phyloP scores from a whole-genome alignment of 2,888 invertebrate genomes.

The Drosophila pegasa region DNA sequence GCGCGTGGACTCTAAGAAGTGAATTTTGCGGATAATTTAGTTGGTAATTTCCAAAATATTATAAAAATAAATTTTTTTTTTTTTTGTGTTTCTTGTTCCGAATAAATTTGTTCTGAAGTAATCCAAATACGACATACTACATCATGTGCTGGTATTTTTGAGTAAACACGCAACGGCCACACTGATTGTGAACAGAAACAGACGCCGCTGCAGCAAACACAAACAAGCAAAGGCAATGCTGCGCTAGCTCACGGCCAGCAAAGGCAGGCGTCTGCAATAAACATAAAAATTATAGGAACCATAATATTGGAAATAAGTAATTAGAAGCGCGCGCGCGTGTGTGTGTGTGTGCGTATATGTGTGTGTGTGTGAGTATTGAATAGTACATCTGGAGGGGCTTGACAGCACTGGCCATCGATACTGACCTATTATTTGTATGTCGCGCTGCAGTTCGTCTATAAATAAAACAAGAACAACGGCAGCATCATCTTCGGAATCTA shows the following conservation, averaged over 20 bases:
- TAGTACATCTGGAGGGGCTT: background rate
- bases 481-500: slow-evolving; percentile 59
- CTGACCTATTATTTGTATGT: slow-evolving; percentile 29
- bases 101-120: slow-evolving; percentile 38
- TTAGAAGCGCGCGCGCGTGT: slow-evolving; percentile 19
- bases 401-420: slow-evolving; percentile 8
- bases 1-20: slow-evolving; percentile 54
- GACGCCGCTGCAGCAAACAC: slow-evolving; percentile 59
- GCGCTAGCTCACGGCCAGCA: slow-evolving; percentile 42
- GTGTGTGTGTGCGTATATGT: no score
- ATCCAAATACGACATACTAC: slow-evolving; percentile 12
- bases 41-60: slow-evolving; percentile 30
- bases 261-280: slow-evolving; percentile 25
- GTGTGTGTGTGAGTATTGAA: slow-evolving; percentile 8
- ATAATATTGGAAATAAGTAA: slow-evolving; percentile 19
- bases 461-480: slow-evolving; percentile 53
- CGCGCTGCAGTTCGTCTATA: slow-evolving; percentile 55
- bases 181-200: slow-evolving; percentile 56
- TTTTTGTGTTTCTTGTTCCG: slow-evolving; percentile 27
- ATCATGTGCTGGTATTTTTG: slow-evolving; percentile 18
- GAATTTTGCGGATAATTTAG: slow-evolving; percentile 17
- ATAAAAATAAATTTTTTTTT: slow-evolving; percentile 29
- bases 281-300: slow-evolving; percentile 12
- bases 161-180: slow-evolving; percentile 35
- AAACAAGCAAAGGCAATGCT: slow-evolving; percentile 53